Evolutionary conservation across 2,888 invertebrate species (phyloP).

Genomic region (Ochropleura plecta): DNA sequence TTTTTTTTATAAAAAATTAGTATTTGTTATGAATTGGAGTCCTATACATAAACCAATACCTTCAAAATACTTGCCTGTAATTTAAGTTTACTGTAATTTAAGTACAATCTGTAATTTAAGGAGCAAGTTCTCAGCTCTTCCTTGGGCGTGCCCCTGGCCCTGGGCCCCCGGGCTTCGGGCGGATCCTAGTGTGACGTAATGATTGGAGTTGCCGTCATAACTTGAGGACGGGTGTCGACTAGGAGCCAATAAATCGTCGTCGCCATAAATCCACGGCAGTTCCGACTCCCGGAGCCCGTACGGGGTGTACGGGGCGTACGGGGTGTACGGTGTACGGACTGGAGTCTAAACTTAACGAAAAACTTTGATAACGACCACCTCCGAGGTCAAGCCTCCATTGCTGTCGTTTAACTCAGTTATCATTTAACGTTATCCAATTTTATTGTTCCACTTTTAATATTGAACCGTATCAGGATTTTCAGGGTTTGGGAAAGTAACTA

Average conservation of each 20-base stretch:
- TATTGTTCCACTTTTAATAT: conserved; percentile 40
- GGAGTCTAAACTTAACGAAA: conserved; percentile 63
- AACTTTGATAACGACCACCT: conserved; percentile 62
- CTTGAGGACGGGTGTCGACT: conserved; percentile 42
- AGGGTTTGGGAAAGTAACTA: background rate
- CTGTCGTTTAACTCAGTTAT: conserved; percentile 45
- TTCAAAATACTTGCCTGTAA: background rate
- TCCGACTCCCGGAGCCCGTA: conserved; percentile 12
- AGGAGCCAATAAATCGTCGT: conserved; percentile 51
- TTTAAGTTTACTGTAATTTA: conserved; percentile 3
- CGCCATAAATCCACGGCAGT: conserved; percentile 36
- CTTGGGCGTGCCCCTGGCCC: background rate
- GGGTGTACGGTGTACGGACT: too few species aligned
- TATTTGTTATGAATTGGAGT: background rate
- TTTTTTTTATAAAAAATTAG: background rate
- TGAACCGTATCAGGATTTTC: background rate
- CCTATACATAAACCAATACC: background rate
- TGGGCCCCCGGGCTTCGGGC: background rate
- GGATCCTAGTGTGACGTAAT: conserved; percentile 20
- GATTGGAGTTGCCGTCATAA: conserved; percentile 45
- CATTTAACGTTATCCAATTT: conserved; percentile 62
- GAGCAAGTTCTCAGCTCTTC: background rate
- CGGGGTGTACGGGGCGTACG: too few species aligned
- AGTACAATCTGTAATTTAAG: conserved; percentile 21
- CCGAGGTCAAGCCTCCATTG: conserved; percentile 20